Evolutionary conservation across 2,113 vertebrate genomes (phyloP), one percentile per base, ranked within the genome.

Genomic region (Lethenteron camtschaticum): DNA sequence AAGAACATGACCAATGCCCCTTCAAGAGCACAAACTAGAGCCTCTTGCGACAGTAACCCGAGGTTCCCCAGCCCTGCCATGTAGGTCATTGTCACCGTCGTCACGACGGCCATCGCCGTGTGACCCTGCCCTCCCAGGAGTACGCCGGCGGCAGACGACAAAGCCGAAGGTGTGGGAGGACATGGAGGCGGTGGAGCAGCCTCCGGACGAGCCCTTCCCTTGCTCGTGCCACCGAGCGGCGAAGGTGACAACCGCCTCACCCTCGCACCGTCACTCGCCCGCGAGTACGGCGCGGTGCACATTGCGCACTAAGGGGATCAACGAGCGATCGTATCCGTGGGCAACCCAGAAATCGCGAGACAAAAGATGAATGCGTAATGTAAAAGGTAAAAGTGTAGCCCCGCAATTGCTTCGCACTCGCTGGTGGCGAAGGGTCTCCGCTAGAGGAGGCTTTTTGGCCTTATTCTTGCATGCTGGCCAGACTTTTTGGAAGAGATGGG

Each of bases 181-280:
- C 57, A 99, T 96, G 94, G 81, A 87, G 76, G 80, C 77, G 10
- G 89, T 99, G n/a, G 84, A 83, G 41, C 87, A 95, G 74, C 80
- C 87, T 0, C 78, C 79, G 11, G 92, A 96, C 4, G 88, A 99
- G 74, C 82, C 95, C 73, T 99, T 99, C 68, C 88, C 90, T 10
- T 96, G 94, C 71, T 79, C 74, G 3, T 99, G 92, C 75, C 84
- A 85, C 55, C 83, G 84, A 77, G 82, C 63, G 70, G 78, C 77
- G 86, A n/a, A 66, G 63, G 63, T 66, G 63, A 9, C n/a, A 41
- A 41, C 41, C 41, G 41, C 41, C 3, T 41, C 24, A 41, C 24
- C 5, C 41, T 41, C 41, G 41, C 41, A 41, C 41, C 41, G 41
- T 41, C 41, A 41, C 41, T 41, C 41, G 6, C 41, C 41, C 3